A percentile compares a stretch with the other conserved stretches of the same genome.
phyloP scores from a whole-genome alignment of 1,140 invertebrate species.

The Diuraphis noxia region DNA sequence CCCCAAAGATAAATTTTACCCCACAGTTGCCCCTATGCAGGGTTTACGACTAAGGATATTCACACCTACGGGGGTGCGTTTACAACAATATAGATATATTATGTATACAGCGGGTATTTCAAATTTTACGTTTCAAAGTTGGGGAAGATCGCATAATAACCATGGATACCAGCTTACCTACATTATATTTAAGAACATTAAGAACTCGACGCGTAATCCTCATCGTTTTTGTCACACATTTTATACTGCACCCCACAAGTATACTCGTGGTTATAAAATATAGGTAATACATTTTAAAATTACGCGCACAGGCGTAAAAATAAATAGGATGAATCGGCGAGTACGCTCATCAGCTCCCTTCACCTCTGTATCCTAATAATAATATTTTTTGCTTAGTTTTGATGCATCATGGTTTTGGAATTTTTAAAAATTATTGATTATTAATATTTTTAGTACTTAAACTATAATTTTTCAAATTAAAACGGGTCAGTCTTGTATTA shows the following conservation, averaged over 20 bases:
- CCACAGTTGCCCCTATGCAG: neutral
- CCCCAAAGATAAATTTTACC: neutral
- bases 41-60: neutral
- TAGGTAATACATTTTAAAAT: neutral
- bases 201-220: neutral
- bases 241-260: neutral
- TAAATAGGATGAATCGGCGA: neutral
- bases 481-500: too few species aligned
- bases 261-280: too few species aligned
- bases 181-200: constrained; percentile 5
- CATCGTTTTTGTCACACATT: neutral
- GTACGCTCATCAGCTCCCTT: too few species aligned
- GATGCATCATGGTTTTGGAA: too few species aligned
- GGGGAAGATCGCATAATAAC: neutral
- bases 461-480: too few species aligned
- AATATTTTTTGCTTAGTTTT: too few species aligned
- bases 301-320: neutral
- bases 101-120: neutral
- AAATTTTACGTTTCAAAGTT: neutral
- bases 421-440: too few species aligned
- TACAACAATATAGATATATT: neutral
- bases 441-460: too few species aligned
- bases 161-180: neutral
- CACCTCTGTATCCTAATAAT: too few species aligned
- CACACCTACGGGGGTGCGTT: neutral